phyloP scores from a whole-genome alignment of 1,140 invertebrate species.

The Aphaenogaster rudis region DNA sequence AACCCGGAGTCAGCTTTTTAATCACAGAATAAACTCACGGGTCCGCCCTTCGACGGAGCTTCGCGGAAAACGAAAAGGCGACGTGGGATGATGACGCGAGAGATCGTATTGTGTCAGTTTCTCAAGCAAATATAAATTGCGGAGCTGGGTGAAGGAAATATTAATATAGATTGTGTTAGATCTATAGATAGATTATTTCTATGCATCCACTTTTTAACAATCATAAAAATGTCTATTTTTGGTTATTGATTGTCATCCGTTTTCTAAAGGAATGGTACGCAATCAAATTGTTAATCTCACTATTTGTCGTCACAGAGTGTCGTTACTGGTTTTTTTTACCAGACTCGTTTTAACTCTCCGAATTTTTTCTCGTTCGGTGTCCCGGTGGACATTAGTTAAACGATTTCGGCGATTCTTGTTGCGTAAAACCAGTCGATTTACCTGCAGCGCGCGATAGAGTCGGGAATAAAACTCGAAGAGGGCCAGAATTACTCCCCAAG shows the following conservation, averaged over 20 bases:
- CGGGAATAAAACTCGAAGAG: slow-evolving; percentile 56
- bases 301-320: neutral
- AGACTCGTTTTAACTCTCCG: slow-evolving; percentile 17
- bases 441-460: slow-evolving; percentile 20
- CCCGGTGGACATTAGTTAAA: slow-evolving; percentile 49
- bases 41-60: slow-evolving; percentile 35
- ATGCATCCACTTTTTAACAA: neutral
- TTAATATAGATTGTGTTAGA: neutral
- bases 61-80: slow-evolving; percentile 46
- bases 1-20: slow-evolving; percentile 78
- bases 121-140: neutral
- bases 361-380: slow-evolving; percentile 20
- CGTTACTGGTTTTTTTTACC: neutral
- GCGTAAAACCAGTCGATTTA: slow-evolving; percentile 60
- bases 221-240: neutral
- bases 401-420: slow-evolving; percentile 43
- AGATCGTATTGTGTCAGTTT: slow-evolving; percentile 21
- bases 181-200: neutral
- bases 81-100: neutral
- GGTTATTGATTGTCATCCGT: neutral
- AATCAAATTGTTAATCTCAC: neutral
- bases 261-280: neutral
- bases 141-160: neutral
- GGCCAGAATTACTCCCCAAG: slow-evolving; percentile 74
- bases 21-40: slow-evolving; percentile 78